These are phyloP conservation scores for Ateles fusciceps DNA, from an alignment of 2,797 vertebrate genomes.

Conservation along the genomic window DNA sequence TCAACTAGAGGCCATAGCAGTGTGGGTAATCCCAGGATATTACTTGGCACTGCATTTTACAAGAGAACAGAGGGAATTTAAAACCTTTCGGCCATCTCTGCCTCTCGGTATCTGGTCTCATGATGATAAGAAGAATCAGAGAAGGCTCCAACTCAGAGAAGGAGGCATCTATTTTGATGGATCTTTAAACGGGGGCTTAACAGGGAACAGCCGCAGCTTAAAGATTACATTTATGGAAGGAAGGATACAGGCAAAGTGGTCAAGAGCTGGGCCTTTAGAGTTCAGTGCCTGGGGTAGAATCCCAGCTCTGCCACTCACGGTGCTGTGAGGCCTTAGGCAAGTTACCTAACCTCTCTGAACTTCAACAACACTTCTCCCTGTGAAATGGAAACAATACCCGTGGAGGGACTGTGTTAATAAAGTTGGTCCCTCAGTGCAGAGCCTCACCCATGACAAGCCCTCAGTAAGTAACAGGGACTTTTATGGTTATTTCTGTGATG, in stretches of 20 bases:
- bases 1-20: rapidly evolving
- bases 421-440: background rate
- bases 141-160: background rate
- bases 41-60: background rate
- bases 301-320: background rate
- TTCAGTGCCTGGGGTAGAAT: background rate
- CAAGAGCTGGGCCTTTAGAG: background rate
- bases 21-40: background rate
- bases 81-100: background rate
- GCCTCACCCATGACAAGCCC: background rate
- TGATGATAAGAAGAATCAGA: background rate
- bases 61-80: background rate
- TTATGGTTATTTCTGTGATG: background rate
- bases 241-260: background rate
- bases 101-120: background rate
- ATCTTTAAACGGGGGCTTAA: background rate
- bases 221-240: background rate
- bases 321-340: background rate
- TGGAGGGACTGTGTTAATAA: background rate
- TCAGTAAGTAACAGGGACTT: background rate
- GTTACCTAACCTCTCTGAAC: background rate
- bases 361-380: background rate
- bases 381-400: background rate
- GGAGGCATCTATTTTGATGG: background rate
- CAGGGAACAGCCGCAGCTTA: background rate